Percentiles rank a stretch among this genome's conserved stretches.
Conservation (phyloP, 2,797 vertebrate genomes). For the Psittacula derbiana region DNA sequence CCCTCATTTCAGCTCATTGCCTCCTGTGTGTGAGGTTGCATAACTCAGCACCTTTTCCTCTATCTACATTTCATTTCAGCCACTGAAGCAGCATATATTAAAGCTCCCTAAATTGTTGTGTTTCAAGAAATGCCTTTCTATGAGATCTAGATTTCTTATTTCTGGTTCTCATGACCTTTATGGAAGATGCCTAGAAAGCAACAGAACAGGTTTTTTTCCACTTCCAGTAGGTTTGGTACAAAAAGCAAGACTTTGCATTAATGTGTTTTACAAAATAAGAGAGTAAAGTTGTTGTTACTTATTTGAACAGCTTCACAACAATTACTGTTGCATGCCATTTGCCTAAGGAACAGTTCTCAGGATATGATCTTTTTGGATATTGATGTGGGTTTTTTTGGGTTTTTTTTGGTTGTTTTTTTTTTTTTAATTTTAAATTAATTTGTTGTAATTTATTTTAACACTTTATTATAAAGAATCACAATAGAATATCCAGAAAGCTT, state of each 20-base stretch:
- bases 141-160: not conserved
- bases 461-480: not conserved
- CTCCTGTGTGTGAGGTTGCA: not conserved
- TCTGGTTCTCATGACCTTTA: not conserved
- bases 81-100: not conserved
- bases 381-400: rapidly evolving
- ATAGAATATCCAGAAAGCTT: not conserved
- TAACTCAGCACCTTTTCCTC: not conserved
- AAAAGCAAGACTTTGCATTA: not conserved
- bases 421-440: not conserved
- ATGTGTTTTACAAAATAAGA: not conserved
- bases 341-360: not conserved
- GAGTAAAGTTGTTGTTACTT: not conserved
- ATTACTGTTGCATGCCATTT: not conserved
- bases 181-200: not conserved
- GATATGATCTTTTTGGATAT: not conserved
- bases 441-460: not conserved
- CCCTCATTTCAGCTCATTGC: not conserved
- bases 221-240: not conserved
- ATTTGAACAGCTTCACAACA: not conserved
- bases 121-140: not conserved
- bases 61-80: not conserved
- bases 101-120: not conserved
- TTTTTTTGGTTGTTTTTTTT: not conserved
- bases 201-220: rapidly evolving